Evolutionary conservation across 1,140 invertebrate species (phyloP).

Genomic region (Aphelenchoides fujianensis): DNA sequence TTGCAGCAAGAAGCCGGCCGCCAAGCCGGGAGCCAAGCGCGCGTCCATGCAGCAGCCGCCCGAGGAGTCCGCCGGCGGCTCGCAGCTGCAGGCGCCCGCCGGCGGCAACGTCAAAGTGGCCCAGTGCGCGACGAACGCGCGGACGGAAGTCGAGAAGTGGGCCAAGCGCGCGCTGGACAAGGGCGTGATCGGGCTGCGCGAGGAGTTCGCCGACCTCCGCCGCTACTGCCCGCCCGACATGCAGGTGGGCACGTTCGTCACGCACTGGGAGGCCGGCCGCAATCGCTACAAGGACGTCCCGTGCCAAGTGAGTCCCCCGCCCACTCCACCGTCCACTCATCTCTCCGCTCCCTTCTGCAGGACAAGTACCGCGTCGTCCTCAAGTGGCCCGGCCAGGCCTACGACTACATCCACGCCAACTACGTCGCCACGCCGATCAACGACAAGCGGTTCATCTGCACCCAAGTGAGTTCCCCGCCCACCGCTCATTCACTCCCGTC

Average conservation of each 20-base stretch:
- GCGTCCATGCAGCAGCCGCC: no score
- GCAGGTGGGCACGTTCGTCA: slow-evolving; percentile 24
- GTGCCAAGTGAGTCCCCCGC: slow-evolving; percentile 14
- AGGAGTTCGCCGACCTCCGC: slow-evolving; percentile 36
- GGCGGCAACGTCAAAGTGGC: neutral
- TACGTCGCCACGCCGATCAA: slow-evolving; percentile 37
- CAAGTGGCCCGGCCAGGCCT: slow-evolving; percentile 34
- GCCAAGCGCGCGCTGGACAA: slow-evolving; percentile 32
- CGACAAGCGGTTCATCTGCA: slow-evolving; percentile 47
- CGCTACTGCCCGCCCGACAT: slow-evolving; percentile 34
- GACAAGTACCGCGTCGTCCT: slow-evolving; percentile 38
- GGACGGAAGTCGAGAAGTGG: slow-evolving; percentile 32
- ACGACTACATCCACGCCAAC: slow-evolving; percentile 43
- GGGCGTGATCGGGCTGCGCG: slow-evolving; percentile 33
- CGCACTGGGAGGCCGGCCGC: slow-evolving; percentile 35
- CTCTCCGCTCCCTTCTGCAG: slow-evolving; percentile 9
- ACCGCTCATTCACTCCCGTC: neutral
- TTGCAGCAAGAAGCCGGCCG: no score
- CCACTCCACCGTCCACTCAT: neutral
- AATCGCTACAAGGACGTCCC: slow-evolving; percentile 48
- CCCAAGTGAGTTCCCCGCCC: slow-evolving; percentile 18
- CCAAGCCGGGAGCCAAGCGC: no score
- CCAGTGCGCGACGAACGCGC: neutral
- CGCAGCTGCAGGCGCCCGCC: neutral
- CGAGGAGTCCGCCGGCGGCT: no score